Evolutionary conservation across 2,888 invertebrate species (phyloP), one percentile per base, ranked within the genome.

Genomic region (Perizoma affinitatum): DNA sequence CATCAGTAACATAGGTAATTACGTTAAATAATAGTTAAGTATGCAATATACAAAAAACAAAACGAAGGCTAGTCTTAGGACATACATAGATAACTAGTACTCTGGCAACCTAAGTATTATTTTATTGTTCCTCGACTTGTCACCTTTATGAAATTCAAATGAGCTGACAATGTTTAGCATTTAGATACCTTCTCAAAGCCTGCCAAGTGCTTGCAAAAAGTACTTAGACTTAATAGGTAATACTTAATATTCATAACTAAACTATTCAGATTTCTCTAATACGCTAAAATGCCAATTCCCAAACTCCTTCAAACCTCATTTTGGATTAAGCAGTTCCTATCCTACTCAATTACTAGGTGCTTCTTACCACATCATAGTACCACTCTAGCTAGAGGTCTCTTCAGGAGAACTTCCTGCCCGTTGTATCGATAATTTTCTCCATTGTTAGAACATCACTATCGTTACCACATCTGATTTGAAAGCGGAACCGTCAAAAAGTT

Each of bases 391-490:
- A 47, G 38, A 62, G 10, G 46, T 50, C 47, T 41, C 51, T 48
- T 63, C 52, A 58, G 36, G 36, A 54, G 47, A 11, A 54, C 53
- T 52, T 49, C 55, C 63, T 41, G 61, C 36, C 47, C 52, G 60
- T 58, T 22, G 6, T 55, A 56, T 64, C 60, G 63, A 64, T 54
- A 55, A 47, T 48, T 52, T 63, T 58, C 53, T 55, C 52, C 66
- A 68, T 69, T 59, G 58, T 58, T 65, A 61, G 49, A 46, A 63
- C 64, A 67, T 66, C 69, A 69, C 69, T 69, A 65, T 33, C 50
- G 61, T 50, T 48, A 58, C 22, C 58, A 65, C 65, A 43, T 56
- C 44, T 54, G 22, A 43, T 64, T 58, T 57, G 45, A 65, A 64
- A 61, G 38, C 8, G 52, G 55, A 63, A 63, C 58, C 45, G 52